Evolutionary conservation across 2,113 vertebrate species (phyloP).

Genomic region (Apodemus sylvaticus): DNA sequence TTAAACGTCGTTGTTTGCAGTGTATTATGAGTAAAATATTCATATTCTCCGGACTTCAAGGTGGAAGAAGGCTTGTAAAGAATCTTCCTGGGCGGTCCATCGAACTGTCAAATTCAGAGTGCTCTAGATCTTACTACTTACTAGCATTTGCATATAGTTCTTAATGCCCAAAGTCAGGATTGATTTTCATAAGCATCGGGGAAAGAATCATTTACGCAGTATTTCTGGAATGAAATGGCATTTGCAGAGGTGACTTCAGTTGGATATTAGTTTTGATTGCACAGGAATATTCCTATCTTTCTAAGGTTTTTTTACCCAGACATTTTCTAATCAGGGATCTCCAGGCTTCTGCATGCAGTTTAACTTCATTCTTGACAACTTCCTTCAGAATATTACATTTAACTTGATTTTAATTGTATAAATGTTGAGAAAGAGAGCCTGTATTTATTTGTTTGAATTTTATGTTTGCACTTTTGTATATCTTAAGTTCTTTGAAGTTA

Average conservation of each 20-base stretch:
- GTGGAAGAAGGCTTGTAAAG: neutral
- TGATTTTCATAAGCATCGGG: neutral
- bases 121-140: neutral
- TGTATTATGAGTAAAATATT: neutral
- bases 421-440: neutral
- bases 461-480: neutral
- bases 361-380: neutral
- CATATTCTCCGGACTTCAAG: neutral
- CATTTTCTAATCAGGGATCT: neutral
- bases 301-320: neutral
- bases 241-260: neutral
- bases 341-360: neutral
- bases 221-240: neutral
- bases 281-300: neutral
- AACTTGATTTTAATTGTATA: neutral
- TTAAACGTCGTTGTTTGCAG: slow-evolving; percentile 48
- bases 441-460: neutral
- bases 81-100: neutral
- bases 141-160: neutral
- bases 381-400: neutral
- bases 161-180: neutral
- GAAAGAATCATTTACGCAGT: neutral
- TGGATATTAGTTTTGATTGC: neutral
- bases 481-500: neutral
- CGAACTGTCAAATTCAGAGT: slow-evolving; percentile 52